Conservation (phyloP, 2,888 invertebrate genomes). For the Parasteatoda lunata region DNA sequence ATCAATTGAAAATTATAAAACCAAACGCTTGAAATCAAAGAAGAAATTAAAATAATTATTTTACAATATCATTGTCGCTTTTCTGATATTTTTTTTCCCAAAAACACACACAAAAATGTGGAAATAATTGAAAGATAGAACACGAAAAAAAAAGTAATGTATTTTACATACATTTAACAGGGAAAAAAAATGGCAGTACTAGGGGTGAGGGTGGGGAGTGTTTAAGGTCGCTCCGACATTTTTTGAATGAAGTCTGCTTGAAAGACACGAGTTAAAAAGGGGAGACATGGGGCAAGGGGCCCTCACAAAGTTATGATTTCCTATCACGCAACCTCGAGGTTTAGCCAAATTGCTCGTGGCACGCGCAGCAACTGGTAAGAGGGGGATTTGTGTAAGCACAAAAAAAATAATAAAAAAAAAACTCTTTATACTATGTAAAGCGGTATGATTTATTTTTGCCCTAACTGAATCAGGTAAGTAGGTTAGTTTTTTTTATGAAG, state of each 20-base stretch:
- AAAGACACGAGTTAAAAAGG: background rate
- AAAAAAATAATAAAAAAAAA: slow-evolving; percentile 10
- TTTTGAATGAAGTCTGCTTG: slow-evolving; percentile 4
- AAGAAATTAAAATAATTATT: too few relatives aligned
- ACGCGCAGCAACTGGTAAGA: slow-evolving; percentile 10
- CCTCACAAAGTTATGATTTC: slow-evolving; percentile 24
- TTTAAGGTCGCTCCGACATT: background rate
- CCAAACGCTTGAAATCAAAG: too few relatives aligned
- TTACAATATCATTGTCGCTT: too few relatives aligned
- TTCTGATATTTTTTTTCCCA: too few relatives aligned
- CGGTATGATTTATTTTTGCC: background rate
- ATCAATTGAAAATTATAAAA: too few relatives aligned
- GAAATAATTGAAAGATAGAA: too few relatives aligned
- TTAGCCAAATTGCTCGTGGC: slow-evolving; percentile 10
- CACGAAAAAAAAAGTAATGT: too few relatives aligned
- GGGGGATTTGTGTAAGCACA: background rate
- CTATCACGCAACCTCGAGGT: slow-evolving; percentile 25
- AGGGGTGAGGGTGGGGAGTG: background rate
- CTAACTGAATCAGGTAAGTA: slow-evolving; percentile 1
- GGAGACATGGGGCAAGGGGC: slow-evolving; percentile 6
- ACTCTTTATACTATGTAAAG: background rate
- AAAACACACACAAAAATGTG: too few relatives aligned
- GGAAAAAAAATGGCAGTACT: too few relatives aligned
- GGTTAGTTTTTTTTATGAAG: background rate
- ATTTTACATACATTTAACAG: too few relatives aligned